Percentiles rank a stretch among this genome's conserved stretches.
Evolutionary conservation across 2,113 vertebrate species (phyloP).

Genomic region (Periophthalmodon schlosseri): DNA sequence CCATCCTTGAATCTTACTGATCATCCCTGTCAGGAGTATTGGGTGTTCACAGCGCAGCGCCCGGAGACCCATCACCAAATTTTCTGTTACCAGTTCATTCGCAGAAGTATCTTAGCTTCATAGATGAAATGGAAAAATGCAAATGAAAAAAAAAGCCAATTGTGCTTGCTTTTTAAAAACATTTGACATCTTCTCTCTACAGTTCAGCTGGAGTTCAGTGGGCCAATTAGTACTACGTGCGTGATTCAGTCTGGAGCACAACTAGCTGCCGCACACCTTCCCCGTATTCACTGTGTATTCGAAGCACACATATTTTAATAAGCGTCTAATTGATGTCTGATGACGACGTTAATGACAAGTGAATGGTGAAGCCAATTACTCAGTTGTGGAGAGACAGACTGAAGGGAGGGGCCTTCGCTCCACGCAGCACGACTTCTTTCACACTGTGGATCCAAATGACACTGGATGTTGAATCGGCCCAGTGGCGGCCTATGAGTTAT

Average conservation of each 20-base stretch:
- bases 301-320: conserved; percentile 25
- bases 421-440: conserved; percentile 47
- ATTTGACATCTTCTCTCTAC: neutral
- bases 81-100: too few relatives aligned
- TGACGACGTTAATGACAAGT: conserved; percentile 33
- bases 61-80: too few relatives aligned
- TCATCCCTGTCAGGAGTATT: too few relatives aligned
- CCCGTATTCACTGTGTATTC: conserved; percentile 1
- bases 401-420: conserved; percentile 25
- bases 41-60: too few relatives aligned
- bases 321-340: conserved; percentile 27
- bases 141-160: too few relatives aligned
- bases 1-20: too few relatives aligned
- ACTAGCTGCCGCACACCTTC: neutral
- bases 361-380: conserved; percentile 49
- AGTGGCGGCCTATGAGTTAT: conserved; percentile 50
- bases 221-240: neutral
- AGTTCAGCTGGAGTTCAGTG: neutral
- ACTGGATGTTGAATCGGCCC: conserved; percentile 38
- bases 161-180: too few relatives aligned
- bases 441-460: conserved; percentile 57
- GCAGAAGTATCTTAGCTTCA: too few relatives aligned
- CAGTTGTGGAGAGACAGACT: conserved; percentile 27
- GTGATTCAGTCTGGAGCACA: neutral
- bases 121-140: too few relatives aligned